Evolutionary conservation across 23 tunicate species (phyloP), one percentile per base, ranked within the genome.

Genomic region (Styela clava): DNA sequence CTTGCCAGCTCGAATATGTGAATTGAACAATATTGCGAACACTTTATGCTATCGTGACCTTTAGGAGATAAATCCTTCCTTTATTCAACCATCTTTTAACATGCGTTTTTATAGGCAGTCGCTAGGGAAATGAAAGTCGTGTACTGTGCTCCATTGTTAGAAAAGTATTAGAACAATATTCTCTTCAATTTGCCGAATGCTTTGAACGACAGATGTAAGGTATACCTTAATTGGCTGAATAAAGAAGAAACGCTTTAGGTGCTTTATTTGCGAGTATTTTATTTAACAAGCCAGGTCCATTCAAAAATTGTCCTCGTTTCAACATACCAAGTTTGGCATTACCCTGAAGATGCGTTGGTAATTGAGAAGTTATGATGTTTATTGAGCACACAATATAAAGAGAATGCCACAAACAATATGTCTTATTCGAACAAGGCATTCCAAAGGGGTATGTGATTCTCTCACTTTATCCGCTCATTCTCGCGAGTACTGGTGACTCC

Each of bases 81-180:
- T 44, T 44, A 44, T 44, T 44, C 56, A 12, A 7, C 56, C 56
- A 44, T 44, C 56, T 44, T 44, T 44, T 44, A 44, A 44, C 56
- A 44, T 44, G 56, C 56, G 56, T 71, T 21, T 76, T 44, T 26
- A 22, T 20, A 16, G 64, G 81, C 30, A 76, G 81, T 76, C 81
- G 81, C 81, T 52, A 76, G 65, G 81, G 81, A 36, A 76, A 24
- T 76, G 81, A 32, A 51, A 37, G 64, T 12, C 25, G 65, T 33
- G 27, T 24, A 33, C 9, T 44, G 62, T 21, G 28, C 7, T 21
- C 65, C 52, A 76, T 44, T 44, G 65, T 44, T 27, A 21, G n/a
- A 18, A 76, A 36, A 26, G 32, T 22, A 76, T 44, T 24, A 76
- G 26, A 25, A 27, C 64, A 36, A 36, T 76, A 76, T 44, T 76